These are phyloP conservation scores for Terebella lapidaria DNA, from an alignment of 2,888 invertebrate species.

Conservation along the genomic window DNA sequence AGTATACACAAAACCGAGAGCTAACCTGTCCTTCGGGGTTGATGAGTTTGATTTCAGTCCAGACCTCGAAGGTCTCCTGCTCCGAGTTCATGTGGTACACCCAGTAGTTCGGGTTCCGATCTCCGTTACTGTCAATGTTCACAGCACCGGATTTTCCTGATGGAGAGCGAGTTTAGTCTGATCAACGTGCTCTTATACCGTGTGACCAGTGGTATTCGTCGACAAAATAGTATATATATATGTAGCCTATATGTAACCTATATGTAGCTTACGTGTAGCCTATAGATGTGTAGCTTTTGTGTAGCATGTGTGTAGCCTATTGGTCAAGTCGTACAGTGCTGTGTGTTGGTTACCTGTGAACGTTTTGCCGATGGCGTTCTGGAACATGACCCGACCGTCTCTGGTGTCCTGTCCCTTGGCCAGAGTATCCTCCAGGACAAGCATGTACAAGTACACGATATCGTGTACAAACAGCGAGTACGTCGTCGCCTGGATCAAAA, in stretches of 20 bases:
- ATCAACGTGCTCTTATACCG: too few species aligned
- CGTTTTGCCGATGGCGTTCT: constrained; percentile 17
- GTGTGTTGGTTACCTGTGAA: constrained; percentile 16
- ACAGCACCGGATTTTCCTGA: constrained; percentile 37
- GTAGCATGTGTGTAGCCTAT: too few species aligned
- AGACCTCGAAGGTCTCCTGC: constrained; percentile 2
- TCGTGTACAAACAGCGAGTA: constrained; percentile 36
- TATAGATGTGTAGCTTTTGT: too few species aligned
- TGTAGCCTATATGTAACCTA: too few species aligned
- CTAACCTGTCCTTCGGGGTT: background rate
- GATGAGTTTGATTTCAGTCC: constrained; percentile 11
- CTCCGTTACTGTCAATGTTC: constrained; percentile 35
- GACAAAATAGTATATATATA: too few species aligned
- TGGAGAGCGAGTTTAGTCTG: too few species aligned
- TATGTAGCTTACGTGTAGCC: too few species aligned
- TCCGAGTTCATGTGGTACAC: constrained; percentile 30
- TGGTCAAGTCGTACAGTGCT: too few species aligned
- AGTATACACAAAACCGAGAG: too few species aligned
- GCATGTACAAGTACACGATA: constrained; percentile 35
- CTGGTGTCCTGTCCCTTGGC: constrained; percentile 27
- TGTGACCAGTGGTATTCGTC: too few species aligned
- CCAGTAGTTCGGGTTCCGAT: constrained; percentile 40
- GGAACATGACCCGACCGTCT: constrained; percentile 31
- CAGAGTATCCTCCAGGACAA: constrained; percentile 31
- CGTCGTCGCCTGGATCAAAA: constrained; percentile 29